A percentile compares a stretch with the other conserved stretches of the same genome.
phyloP scores from a whole-genome alignment of 1,140 invertebrate genomes.

The Lepidurus packardi region DNA sequence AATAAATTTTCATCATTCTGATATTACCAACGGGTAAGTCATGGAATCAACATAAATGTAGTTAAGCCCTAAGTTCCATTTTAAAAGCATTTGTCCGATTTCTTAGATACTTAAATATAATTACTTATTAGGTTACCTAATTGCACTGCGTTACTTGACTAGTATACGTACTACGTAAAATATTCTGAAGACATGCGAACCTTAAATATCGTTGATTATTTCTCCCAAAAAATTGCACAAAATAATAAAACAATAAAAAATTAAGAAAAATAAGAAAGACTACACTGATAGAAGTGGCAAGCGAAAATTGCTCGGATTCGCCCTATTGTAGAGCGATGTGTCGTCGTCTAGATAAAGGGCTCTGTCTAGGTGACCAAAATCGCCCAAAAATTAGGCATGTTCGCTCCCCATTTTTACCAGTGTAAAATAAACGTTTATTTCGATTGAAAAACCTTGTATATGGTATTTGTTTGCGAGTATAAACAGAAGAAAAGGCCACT shows the following conservation, averaged over 20 bases:
- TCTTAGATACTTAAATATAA: no score
- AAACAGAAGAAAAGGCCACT: background rate
- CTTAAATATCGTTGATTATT: background rate
- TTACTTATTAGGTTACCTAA: no score
- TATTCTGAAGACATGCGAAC: background rate
- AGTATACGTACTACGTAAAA: background rate
- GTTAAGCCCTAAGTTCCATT: no score
- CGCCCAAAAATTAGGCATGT: background rate
- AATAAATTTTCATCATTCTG: background rate
- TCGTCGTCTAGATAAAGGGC: background rate
- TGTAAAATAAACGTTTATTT: background rate
- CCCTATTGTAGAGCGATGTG: background rate
- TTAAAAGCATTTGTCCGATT: no score
- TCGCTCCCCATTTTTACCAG: background rate
- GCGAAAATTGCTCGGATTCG: background rate
- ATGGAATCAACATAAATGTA: background rate
- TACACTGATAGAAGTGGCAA: background rate
- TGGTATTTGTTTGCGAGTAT: background rate
- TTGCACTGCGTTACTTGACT: background rate
- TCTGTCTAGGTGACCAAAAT: background rate
- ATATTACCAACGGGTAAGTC: background rate
- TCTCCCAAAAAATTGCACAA: background rate
- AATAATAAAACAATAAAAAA: no score
- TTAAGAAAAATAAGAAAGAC: background rate
- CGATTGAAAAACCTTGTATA: background rate